Evolutionary conservation across 2,888 invertebrate species (phyloP).

Genomic region (Metellina segmentata): DNA sequence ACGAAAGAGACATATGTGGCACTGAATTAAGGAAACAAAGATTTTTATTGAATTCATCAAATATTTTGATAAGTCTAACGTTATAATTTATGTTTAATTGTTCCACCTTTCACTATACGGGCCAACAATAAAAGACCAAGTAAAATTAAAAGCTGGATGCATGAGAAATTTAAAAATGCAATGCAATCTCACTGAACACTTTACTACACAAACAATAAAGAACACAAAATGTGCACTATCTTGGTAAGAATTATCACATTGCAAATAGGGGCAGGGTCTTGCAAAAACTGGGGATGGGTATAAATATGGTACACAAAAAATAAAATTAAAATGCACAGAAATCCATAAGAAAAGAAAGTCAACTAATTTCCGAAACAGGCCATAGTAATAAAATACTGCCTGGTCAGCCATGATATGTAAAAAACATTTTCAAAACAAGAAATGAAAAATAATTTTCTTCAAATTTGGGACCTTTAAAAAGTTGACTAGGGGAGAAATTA

Average conservation of each 20-base stretch:
- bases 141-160: too few species aligned
- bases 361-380: too few species aligned
- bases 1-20: slow-evolving; percentile 31
- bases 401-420: neutral
- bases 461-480: slow-evolving; percentile 21
- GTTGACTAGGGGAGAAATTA: slow-evolving; percentile 44
- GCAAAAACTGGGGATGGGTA: neutral
- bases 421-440: neutral
- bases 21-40: slow-evolving; percentile 34
- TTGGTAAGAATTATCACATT: neutral
- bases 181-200: too few species aligned
- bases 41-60: too few species aligned
- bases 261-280: neutral
- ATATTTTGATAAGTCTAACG: too few species aligned
- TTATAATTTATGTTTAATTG: too few species aligned
- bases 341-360: too few species aligned
- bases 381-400: neutral
- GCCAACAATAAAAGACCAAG: too few species aligned
- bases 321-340: neutral
- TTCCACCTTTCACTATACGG: too few species aligned
- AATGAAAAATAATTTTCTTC: neutral
- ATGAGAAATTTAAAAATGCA: too few species aligned
- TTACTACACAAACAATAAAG: too few species aligned
- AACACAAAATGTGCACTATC: too few species aligned
- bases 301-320: neutral